Percentiles rank a stretch among this genome's conserved stretches.
Evolutionary conservation across 2,113 vertebrate genomes (phyloP).

Genomic region (Patagioenas fasciata): DNA sequence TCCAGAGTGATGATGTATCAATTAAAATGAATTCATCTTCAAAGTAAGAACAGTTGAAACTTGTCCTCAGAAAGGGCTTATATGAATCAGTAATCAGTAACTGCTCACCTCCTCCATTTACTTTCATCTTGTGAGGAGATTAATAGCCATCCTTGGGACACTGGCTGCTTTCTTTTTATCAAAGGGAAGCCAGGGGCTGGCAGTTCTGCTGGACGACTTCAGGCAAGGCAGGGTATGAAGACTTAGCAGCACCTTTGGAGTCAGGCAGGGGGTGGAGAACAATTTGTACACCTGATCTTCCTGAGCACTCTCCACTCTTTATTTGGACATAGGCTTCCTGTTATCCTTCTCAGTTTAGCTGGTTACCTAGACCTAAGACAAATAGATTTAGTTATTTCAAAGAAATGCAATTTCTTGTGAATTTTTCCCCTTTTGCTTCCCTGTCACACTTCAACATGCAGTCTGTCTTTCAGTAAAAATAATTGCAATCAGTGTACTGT

Average conservation of each 20-base stretch:
- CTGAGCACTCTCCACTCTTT: background rate
- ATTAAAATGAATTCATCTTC: constrained; percentile 52
- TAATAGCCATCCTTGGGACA: constrained; percentile 66
- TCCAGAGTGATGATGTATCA: constrained; percentile 27
- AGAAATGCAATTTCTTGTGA: background rate
- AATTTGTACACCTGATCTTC: background rate
- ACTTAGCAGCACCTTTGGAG: background rate
- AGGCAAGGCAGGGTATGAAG: background rate
- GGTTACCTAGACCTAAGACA: background rate
- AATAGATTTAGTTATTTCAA: background rate
- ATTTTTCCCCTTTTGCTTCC: background rate
- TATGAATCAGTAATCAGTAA: constrained; percentile 62
- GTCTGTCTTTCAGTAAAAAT: background rate
- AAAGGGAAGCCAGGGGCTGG: constrained; percentile 23
- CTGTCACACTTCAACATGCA: background rate
- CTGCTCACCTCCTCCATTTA: constrained; percentile 18
- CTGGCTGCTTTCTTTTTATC: constrained; percentile 68
- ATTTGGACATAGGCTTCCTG: background rate
- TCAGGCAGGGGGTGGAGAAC: background rate
- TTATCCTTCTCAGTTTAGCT: background rate
- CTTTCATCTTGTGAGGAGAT: constrained; percentile 67
- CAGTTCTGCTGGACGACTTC: background rate
- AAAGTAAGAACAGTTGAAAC: background rate
- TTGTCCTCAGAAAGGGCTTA: background rate
- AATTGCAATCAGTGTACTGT: background rate